Conservation (phyloP, 2,888 invertebrate species). For the Callimorpha dominula region DNA sequence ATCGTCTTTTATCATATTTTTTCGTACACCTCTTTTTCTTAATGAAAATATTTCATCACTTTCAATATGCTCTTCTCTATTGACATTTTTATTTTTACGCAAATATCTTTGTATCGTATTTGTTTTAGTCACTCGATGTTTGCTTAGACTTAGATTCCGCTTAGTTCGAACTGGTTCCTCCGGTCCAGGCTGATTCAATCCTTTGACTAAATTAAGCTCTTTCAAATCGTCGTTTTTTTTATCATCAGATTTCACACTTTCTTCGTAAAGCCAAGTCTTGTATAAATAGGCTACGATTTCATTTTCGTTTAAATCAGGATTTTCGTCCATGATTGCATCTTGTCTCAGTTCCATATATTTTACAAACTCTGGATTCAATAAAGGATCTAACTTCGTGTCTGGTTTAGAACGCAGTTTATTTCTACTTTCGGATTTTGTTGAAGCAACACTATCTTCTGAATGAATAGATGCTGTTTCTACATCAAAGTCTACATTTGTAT, state of each 20-base stretch:
- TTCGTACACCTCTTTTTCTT: slow-evolving; percentile 25
- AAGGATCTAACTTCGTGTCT: slow-evolving; percentile 40
- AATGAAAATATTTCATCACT: slow-evolving; percentile 6
- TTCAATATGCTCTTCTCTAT: slow-evolving; percentile 4
- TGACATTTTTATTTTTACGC: slow-evolving; percentile 26
- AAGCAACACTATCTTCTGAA: slow-evolving; percentile 54
- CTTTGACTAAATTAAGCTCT: slow-evolving; percentile 65
- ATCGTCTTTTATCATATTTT: slow-evolving; percentile 19
- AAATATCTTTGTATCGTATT: slow-evolving; percentile 36
- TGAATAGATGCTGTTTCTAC: slow-evolving; percentile 45
- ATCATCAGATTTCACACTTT: slow-evolving; percentile 68
- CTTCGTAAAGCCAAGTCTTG: slow-evolving; percentile 81
- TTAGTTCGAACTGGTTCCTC: slow-evolving; percentile 24
- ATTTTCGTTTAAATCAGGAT: slow-evolving; percentile 78
- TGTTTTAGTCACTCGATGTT: slow-evolving; percentile 20
- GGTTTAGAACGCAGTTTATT: slow-evolving; percentile 54
- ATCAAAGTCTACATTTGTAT: slow-evolving; percentile 47
- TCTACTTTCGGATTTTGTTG: slow-evolving; percentile 46
- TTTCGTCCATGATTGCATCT: slow-evolving; percentile 79
- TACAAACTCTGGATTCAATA: slow-evolving; percentile 74
- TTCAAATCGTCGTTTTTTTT: slow-evolving; percentile 61
- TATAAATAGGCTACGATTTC: slow-evolving; percentile 79
- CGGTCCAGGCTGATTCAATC: slow-evolving; percentile 37
- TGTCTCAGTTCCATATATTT: slow-evolving; percentile 80
- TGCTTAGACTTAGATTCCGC: slow-evolving; percentile 35